These are phyloP conservation scores for Shargacucullia verbasci DNA, from an alignment of 2,888 invertebrate species.

Conservation along the genomic window DNA sequence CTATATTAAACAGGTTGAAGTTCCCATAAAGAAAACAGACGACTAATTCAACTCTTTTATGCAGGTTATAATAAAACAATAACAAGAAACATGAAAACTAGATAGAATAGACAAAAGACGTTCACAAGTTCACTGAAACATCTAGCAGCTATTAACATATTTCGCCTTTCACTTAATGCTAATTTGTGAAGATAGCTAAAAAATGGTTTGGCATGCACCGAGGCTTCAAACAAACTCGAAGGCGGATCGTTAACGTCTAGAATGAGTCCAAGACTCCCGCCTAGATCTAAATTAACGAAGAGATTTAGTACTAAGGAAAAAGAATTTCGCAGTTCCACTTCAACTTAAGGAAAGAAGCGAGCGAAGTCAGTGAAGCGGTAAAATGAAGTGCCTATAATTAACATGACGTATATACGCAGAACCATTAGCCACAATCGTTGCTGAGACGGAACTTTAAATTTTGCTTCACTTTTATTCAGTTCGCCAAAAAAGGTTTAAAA, in stretches of 20 bases:
- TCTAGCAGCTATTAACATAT: neutral
- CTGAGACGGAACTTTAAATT: neutral
- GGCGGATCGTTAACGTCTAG: constrained; percentile 50
- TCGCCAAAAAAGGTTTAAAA: constrained; percentile 4
- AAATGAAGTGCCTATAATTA: constrained; percentile 55
- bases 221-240: constrained; percentile 40
- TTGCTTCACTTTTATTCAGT: neutral
- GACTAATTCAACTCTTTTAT: neutral
- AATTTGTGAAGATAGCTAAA: constrained; percentile 15
- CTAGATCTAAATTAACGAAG: constrained; percentile 63
- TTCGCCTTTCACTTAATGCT: constrained; percentile 13
- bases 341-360: constrained; percentile 47
- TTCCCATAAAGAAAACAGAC: constrained; percentile 2
- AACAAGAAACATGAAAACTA: neutral
- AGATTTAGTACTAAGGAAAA: constrained; percentile 59
- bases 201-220: constrained; percentile 26
- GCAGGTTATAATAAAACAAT: neutral
- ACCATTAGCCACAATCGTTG: neutral
- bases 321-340: constrained; percentile 49
- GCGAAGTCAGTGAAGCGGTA: constrained; percentile 37
- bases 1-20: constrained; percentile 7
- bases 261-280: constrained; percentile 34
- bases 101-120: constrained; percentile 1
- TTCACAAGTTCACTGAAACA: neutral
- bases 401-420: constrained; percentile 35